A percentile compares a stretch with the other conserved stretches of the same genome.
These are phyloP conservation scores for Pangasius larnaudii DNA, from an alignment of 2,797 vertebrate species.

Conservation along the genomic window DNA sequence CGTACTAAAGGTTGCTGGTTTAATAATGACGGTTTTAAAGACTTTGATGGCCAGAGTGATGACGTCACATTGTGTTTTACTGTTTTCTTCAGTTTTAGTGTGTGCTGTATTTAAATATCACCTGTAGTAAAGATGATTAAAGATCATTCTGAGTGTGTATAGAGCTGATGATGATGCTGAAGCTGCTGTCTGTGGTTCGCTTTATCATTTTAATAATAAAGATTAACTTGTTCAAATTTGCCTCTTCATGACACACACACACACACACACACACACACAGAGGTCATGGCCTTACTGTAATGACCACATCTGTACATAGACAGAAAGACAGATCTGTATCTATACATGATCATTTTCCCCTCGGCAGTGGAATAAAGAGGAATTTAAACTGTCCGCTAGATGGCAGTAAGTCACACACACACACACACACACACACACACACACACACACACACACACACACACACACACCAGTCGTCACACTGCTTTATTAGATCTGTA, in stretches of 20 bases:
- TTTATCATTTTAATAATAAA: slow-evolving; percentile 78
- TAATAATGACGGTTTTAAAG: not conserved
- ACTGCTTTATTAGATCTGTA: slow-evolving; percentile 53
- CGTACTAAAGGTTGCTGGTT: not conserved
- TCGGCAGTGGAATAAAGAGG: not conserved
- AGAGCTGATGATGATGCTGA: not conserved
- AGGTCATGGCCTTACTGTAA: not conserved
- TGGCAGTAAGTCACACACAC: not conserved
- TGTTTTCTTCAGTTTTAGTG: not conserved
- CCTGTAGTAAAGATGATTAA: not conserved
- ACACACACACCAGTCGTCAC: slow-evolving; percentile 20
- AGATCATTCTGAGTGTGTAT: not conserved
- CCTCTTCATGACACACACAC: not conserved
- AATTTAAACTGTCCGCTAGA: not conserved
- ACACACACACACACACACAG: not conserved
- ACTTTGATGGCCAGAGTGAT: not conserved
- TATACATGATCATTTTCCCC: not conserved
- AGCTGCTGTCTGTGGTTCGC: slow-evolving; percentile 65
- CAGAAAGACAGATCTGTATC: not conserved
- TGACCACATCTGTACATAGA: not conserved
- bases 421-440: not conserved
- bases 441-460: not conserved
- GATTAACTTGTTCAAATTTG: slow-evolving; percentile 68
- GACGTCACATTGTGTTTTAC: not conserved
- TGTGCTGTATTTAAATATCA: not conserved